Conservation (phyloP, 2,113 vertebrate species). For the Ceyx melanurus region DNA sequence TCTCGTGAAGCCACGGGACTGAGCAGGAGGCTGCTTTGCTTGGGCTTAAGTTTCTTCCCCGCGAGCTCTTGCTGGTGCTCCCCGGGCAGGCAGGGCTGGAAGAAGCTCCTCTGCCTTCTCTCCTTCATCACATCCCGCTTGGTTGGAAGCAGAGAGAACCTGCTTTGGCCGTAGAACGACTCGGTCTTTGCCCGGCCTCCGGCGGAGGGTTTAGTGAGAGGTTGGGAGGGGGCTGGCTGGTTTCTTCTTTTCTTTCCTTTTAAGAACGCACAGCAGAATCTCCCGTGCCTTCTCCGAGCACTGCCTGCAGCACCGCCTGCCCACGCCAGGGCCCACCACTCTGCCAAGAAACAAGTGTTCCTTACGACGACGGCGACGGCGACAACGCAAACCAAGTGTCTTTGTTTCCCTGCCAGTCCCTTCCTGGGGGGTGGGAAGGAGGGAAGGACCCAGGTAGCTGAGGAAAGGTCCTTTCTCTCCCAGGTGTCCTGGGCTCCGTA, state of each 20-base stretch:
- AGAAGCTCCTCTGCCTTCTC: background rate
- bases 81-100: background rate
- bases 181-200: background rate
- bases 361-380: conserved; percentile 28
- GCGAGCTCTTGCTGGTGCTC: background rate
- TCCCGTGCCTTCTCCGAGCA: conserved; percentile 73
- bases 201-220: background rate
- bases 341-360: conserved; percentile 68
- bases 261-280: conserved; percentile 47
- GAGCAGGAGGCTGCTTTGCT: background rate
- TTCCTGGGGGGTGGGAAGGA: background rate
- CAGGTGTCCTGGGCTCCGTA: background rate
- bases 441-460: background rate
- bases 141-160: conserved; percentile 12
- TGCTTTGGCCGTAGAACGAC: background rate
- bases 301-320: conserved; percentile 69
- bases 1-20: background rate
- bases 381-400: conserved; percentile 31
- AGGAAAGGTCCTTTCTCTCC: background rate
- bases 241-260: background rate
- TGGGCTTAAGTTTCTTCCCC: background rate
- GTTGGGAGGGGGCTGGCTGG: background rate
- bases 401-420: background rate
- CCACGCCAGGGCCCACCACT: conserved; percentile 39
- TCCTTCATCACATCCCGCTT: background rate